Evolutionary conservation across 2,797 vertebrate species (phyloP).

Genomic region (Sebastes nivosus): DNA sequence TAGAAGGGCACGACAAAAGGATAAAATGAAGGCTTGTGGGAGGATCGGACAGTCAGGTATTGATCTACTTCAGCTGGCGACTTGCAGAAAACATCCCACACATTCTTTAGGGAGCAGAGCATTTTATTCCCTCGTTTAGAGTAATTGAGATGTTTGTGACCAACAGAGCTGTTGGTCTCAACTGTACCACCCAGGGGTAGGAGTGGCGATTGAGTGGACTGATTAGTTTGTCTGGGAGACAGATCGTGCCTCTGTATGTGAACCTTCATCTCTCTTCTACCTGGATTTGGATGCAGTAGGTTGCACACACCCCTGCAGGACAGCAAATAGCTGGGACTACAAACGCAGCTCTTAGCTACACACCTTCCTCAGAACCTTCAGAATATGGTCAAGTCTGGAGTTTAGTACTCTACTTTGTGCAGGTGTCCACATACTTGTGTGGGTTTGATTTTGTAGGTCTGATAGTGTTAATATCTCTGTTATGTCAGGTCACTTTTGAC

Average conservation of each 20-base stretch:
- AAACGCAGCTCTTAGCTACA: background rate
- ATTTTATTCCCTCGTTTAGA: slow-evolving; percentile 11
- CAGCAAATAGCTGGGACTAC: background rate
- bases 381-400: background rate
- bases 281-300: background rate
- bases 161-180: background rate
- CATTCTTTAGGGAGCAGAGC: slow-evolving; percentile 3
- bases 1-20: background rate
- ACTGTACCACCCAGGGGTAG: background rate
- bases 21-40: slow-evolving; percentile 26
- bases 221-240: background rate
- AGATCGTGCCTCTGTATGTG: background rate
- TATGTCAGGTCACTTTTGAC: background rate
- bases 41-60: slow-evolving; percentile 41
- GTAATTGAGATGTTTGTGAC: slow-evolving; percentile 48
- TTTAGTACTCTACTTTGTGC: background rate
- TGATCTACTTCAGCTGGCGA: slow-evolving; percentile 30
- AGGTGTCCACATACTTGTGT: background rate
- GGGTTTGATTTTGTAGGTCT: background rate
- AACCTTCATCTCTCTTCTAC: background rate
- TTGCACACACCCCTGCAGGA: background rate
- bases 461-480: background rate
- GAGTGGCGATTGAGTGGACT: background rate
- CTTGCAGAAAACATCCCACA: slow-evolving; percentile 49
- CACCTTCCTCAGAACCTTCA: background rate